These are phyloP conservation scores for Zosterops borbonicus DNA, from an alignment of 2,113 vertebrate genomes.

Conservation along the genomic window DNA sequence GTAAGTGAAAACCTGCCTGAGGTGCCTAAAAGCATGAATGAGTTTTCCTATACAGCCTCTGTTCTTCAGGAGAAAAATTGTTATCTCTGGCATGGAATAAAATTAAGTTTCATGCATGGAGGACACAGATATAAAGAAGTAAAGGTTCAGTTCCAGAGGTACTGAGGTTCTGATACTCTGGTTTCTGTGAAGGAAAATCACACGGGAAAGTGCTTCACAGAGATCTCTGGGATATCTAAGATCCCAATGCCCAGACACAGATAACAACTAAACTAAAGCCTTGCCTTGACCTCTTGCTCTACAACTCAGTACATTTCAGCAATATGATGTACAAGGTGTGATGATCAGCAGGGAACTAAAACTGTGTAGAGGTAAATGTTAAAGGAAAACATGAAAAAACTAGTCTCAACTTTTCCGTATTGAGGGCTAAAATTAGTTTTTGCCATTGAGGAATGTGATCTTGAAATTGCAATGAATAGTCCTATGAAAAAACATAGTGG, in stretches of 20 bases:
- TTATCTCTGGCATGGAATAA: neutral
- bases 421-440: neutral
- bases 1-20: neutral
- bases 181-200: neutral
- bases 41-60: neutral
- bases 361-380: neutral
- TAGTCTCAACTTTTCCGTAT: neutral
- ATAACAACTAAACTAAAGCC: neutral
- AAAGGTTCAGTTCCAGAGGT: neutral
- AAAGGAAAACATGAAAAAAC: neutral
- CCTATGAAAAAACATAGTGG: neutral
- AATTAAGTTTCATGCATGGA: neutral
- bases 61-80: neutral
- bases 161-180: neutral
- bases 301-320: neutral
- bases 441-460: neutral
- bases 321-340: neutral
- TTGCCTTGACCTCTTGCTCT: neutral
- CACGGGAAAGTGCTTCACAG: neutral
- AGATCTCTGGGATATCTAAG: neutral
- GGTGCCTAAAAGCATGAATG: neutral
- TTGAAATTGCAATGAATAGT: neutral
- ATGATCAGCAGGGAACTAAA: neutral
- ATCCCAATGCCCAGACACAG: neutral
- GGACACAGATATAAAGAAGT: slow-evolving; percentile 1